Evolutionary conservation across 2,797 vertebrate species (phyloP).

Genomic region (Galago senegalensis): DNA sequence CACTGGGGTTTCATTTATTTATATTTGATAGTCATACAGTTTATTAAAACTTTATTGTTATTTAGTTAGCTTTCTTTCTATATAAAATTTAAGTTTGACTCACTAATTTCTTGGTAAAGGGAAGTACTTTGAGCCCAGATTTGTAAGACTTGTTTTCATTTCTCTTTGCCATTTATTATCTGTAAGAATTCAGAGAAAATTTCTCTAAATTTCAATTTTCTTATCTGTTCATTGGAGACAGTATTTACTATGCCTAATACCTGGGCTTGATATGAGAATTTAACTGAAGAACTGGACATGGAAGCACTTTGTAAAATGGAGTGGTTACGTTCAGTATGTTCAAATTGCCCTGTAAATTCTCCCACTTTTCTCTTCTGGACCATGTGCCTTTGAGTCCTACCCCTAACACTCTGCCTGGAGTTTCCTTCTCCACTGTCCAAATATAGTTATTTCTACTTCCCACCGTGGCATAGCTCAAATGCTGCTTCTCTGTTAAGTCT

Average conservation of each 20-base stretch:
- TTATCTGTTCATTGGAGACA: not conserved
- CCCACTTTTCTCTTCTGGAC: not conserved
- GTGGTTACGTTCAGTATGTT: not conserved
- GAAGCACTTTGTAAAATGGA: not conserved
- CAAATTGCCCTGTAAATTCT: not conserved
- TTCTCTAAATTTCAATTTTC: not conserved
- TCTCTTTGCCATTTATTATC: not conserved
- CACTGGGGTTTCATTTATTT: not conserved
- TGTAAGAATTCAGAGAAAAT: not conserved
- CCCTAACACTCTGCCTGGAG: not conserved
- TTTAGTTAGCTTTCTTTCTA: slow-evolving; percentile 41
- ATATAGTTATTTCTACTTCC: not conserved
- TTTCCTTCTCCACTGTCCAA: not conserved
- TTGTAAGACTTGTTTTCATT: slow-evolving; percentile 31
- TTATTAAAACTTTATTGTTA: slow-evolving; percentile 13
- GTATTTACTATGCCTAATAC: not conserved
- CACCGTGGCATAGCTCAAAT: not conserved
- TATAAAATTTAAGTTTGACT: slow-evolving; percentile 10
- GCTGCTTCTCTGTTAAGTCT: not conserved
- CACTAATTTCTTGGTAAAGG: slow-evolving; percentile 34
- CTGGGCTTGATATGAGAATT: not conserved
- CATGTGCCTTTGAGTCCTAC: not conserved
- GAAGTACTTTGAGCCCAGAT: slow-evolving; percentile 30
- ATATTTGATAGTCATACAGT: not conserved
- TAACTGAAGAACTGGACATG: slow-evolving; percentile 7